Evolutionary conservation across 1,140 invertebrate genomes (phyloP).

Genomic region (Listronotus bonariensis): DNA sequence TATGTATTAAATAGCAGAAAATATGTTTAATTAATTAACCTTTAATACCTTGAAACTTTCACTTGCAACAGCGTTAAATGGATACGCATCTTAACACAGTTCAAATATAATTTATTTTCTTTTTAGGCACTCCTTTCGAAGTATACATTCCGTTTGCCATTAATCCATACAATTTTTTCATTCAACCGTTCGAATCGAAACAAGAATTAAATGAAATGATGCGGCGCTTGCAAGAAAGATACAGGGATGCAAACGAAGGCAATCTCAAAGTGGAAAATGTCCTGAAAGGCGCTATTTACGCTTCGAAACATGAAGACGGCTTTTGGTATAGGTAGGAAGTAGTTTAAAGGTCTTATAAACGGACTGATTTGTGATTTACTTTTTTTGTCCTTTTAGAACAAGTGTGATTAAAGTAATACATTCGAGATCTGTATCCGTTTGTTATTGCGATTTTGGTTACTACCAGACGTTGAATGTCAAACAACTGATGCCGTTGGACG

Average conservation of each 20-base stretch:
- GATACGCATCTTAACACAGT: too few species aligned
- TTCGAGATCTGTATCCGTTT: too few species aligned
- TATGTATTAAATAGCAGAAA: too few species aligned
- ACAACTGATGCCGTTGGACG: too few species aligned
- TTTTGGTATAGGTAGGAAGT: conserved; percentile 49
- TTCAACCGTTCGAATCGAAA: conserved; percentile 47
- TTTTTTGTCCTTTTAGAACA: conserved; percentile 3
- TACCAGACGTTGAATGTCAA: not conserved
- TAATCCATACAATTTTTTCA: conserved; percentile 54
- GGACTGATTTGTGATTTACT: conserved; percentile 8
- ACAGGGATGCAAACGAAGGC: conserved; percentile 39
- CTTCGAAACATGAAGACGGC: conserved; percentile 50
- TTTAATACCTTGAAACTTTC: too few species aligned
- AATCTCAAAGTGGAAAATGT: conserved; percentile 47
- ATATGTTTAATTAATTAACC: too few species aligned
- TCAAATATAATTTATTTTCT: too few species aligned
- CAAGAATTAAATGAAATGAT: conserved; percentile 45
- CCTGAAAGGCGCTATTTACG: conserved; percentile 51
- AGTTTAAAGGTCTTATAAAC: conserved; percentile 56
- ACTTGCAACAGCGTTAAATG: too few species aligned
- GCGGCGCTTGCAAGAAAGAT: conserved; percentile 46
- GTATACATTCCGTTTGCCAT: conserved; percentile 47
- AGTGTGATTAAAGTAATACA: not conserved
- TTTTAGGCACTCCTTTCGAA: too few species aligned
- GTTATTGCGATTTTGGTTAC: not conserved